Evolutionary conservation across 2,113 vertebrate genomes (phyloP), one percentile per base, ranked within the genome.

Genomic region (Epinephelus moara): DNA sequence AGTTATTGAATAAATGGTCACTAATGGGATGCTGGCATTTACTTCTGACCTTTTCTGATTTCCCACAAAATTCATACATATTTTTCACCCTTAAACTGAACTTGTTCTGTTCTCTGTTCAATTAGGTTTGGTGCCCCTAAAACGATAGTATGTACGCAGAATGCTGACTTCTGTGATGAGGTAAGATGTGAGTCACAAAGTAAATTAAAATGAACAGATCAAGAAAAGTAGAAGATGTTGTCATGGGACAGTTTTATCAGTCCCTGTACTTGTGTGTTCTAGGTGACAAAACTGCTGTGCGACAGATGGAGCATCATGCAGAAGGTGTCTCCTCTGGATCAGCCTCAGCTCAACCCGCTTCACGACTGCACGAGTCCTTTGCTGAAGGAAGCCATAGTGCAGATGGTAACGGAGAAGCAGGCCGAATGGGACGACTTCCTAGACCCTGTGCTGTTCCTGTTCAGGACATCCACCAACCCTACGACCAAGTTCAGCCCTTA

Each of bases 81-180:
- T 27, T n/a, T 67, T 68, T 49, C 5, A 52, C n/a, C n/a, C 40
- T 69, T 30, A 57, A 21, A 21, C 3, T 55, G 8, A 63, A 18
- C n/a, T 45, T 0, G 15, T 25, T 53, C 13, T 14, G 1, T n/a
- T 60, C 12, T 70, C 12, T 76, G 4, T 66, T 77, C 33, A 25
- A 85, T 67, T 77, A 98, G 97, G 94, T 98, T 97, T 67, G 97
- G 97, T 0, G 94, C 95, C 0, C 94, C 96, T 75, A 97, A 96
- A 94, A 96, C 94, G 19, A 94, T 97, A 23, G 95, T 95, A 21
- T 91, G 94, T 71, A 94, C 78, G 50, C 95, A 97, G 92, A 96
- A 74, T 25, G 89, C 92, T 69, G 95, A 96, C 76, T 98, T 98
- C 92, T 98, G 97, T 55, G 94, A 96, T 50, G 96, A 97, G 97